Evolutionary conservation across 1,140 invertebrate genomes (phyloP), one percentile per base, ranked within the genome.

Genomic region (Diachasma alloeum): DNA sequence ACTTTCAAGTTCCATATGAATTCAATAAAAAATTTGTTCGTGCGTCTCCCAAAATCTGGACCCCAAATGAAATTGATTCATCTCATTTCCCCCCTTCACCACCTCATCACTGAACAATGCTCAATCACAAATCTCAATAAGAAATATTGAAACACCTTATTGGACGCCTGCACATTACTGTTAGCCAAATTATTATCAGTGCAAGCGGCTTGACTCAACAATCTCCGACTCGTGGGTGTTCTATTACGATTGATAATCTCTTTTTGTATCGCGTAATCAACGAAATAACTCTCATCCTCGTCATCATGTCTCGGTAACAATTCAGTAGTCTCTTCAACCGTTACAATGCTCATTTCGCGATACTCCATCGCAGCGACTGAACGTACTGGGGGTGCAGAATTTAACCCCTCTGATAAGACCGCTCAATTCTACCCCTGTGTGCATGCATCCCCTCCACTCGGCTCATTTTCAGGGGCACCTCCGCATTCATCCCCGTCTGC

Each of bases 181-280:
- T 85, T 86, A 13, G 81, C 75, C 17, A 80, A 48, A 82, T 82
- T 85, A 46, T 78, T 78, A 31, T 87, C 85, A 11, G 78, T 42
- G 69, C 80, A 78, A 24, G 83, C 80, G n/a, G 80, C 81, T 71
- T 87, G 86, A 59, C 82, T 83, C 24, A 88, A 81, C 19, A 88
- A 80, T 46, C 86, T 82, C 74, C 86, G 83, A 78, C 86, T 87
- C 17, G 83, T 83, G 13, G 84, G 56, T 36, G 80, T 81, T 70
- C 87, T 85, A 78, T 87, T 87, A 6, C 87, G 86, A 82, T 87
- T 88, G 75, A 86, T 87, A 13, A 85, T 86, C 68, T 87, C 86
- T 72, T 87, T 88, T 66, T 87, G 86, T 56, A 87, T 83, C 26
- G 86, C 86, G 69, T 85, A 87, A 11, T 87, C 83, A 53, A 85